Base-by-base conservation (phyloP, 2,888 invertebrate species). In the Cheilosia impressa region DNA sequence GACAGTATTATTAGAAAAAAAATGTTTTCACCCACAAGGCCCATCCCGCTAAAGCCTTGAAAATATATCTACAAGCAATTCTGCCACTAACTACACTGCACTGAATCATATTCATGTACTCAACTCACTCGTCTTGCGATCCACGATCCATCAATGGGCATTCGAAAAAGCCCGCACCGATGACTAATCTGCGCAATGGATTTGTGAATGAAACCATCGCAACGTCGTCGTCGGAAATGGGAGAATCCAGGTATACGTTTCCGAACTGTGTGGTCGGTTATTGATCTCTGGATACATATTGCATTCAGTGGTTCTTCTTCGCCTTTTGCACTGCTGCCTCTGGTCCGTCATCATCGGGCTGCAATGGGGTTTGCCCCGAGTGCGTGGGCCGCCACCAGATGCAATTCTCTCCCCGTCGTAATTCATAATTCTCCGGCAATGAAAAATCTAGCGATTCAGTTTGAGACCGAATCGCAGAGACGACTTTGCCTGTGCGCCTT, bases 221-320 rank as follows among this genome's bases (percentile, higher is more conserved):
- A 52, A 34, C 45, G 2, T 69, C 27, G 27, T 57, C 69, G 65
- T 79, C 79, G 85, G 81, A 81, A 85, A 85, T 85, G 85, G 85
- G 85, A 72, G 83, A 76, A 66, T 75, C 80, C 81, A 85, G 80
- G 81, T 76, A 80, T 77, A 85, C 53, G 71, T 84, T 76, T 76
- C 82, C 52, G 60, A 85, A 85, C 85, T 85, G 85, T 85, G 85
- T 85, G 85, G 85, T 85, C 85, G 85, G 85, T 85, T 85, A 85
- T 85, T 85, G 85, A 85, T 85, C 85, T 85, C 34, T 62, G 47
- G 45, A 62, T 66, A 76, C 53, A 72, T 53, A 79, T 31, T 2
- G 9, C 2, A 2, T 65, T 65, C 69, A 57, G 77, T 80, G 50
- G 27, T 66, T 60, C 72, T 31, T 68, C 62, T 60, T 31, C 52